phyloP scores from a whole-genome alignment of 2,888 invertebrate genomes.

The Osmoderma eremita region DNA sequence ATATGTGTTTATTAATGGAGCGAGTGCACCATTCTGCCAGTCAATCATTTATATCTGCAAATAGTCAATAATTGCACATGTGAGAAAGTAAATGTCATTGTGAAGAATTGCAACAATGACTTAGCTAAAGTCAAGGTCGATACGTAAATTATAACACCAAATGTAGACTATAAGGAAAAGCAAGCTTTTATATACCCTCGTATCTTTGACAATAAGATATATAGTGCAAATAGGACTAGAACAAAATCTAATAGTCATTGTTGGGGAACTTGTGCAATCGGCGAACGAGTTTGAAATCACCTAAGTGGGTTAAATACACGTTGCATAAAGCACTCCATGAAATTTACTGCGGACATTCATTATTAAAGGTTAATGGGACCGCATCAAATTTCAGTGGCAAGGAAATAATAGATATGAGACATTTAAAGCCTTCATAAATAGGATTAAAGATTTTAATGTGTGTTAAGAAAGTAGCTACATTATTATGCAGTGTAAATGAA shows the following conservation, averaged over 20 bases:
- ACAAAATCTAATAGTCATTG: constrained; percentile 9
- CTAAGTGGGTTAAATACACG: constrained; percentile 31
- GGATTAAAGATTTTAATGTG: too few relatives aligned
- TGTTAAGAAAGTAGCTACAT: too few relatives aligned
- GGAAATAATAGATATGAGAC: not conserved
- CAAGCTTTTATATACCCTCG: not conserved
- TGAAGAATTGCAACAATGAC: constrained; percentile 41
- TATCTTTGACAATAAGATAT: constrained; percentile 18
- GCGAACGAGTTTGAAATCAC: constrained; percentile 12
- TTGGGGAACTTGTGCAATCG: constrained; percentile 21
- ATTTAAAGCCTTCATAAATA: too few relatives aligned
- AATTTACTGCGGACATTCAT: constrained; percentile 12
- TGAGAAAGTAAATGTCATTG: constrained; percentile 41
- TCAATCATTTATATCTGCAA: constrained; percentile 21
- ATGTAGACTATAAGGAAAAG: constrained; percentile 17
- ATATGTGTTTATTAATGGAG: constrained; percentile 33
- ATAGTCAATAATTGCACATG: constrained; percentile 21
- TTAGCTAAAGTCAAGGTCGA: constrained; percentile 42
- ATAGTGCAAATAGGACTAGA: constrained; percentile 6
- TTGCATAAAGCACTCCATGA: not conserved
- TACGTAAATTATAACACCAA: constrained; percentile 34
- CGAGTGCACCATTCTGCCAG: constrained; percentile 13
- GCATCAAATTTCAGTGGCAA: not conserved
- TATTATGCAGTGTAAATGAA: too few relatives aligned
- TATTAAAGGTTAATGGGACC: constrained; percentile 25